Evolutionary conservation across 2,888 invertebrate species (phyloP), one percentile per base, ranked within the genome.

Genomic region (Euzetes globulus): DNA sequence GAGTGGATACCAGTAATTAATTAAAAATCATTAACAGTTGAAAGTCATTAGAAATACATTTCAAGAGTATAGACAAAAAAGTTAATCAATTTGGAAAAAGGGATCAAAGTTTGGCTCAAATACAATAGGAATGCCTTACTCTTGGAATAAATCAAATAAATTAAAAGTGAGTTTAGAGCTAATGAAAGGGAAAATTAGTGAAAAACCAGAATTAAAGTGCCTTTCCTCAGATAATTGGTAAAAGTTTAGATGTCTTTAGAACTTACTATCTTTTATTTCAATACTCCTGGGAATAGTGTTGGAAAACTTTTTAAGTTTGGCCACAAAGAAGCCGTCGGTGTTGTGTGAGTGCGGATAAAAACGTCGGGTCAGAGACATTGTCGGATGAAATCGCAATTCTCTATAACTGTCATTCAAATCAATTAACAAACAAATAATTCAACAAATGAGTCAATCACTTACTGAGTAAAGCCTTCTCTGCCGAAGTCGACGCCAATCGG

Each of bases 281-380:
- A 22, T 72, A 15, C 29, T n/a, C 25, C 65, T 72, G 11, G 79
- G 79, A 29, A 78, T 80, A 15, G 76, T 77, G 84, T 96, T 93
- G 0, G 92, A 93, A 82, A 96, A 91, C 82, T 99, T 99, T 84
- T 95, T 94, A 17, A 99, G 83, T 84, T 99, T 99, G 0, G 97
- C 97, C 1, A 99, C 96, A 85, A 90, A 99, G 84, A 99, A 99
- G 4, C 99, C 99, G 84, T 99, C 99, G 91, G 99, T 93, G 82
- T 99, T 99, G 82, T 99, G 95, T 3, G 91, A 90, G 82, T 99
- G 99, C 0, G 99, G 99, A 84, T 99, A 99, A 84, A 93, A 96
- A 72, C 99, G 86, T 81, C 89, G 88, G 0, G 94, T 91, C 75
- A 93, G 83, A 81, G 92, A 92, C 83, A 99, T 83, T 15, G 91